Conservation (phyloP, 2,113 vertebrate species). For the Aviceda subcristata region DNA sequence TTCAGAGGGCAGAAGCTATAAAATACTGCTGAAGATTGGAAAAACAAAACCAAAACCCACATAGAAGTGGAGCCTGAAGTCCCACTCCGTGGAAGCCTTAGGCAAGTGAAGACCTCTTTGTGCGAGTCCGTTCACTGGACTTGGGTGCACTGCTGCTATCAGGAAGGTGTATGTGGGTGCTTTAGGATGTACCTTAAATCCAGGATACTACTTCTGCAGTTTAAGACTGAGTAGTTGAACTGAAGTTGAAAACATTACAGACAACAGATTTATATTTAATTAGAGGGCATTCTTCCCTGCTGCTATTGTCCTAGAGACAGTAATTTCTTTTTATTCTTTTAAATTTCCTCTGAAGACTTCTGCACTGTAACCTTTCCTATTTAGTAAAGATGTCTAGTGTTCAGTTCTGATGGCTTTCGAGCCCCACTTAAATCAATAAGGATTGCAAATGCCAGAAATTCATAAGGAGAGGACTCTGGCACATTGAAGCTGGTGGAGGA, state of each 20-base stretch:
- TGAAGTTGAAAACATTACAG: background rate
- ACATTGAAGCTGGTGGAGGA: background rate
- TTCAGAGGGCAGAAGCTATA: slow-evolving; percentile 26
- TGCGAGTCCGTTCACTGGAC: background rate
- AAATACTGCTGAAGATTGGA: background rate
- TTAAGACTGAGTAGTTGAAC: background rate
- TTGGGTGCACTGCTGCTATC: background rate
- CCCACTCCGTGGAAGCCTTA: background rate
- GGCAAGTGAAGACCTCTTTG: background rate
- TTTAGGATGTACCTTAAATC: background rate
- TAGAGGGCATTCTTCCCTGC: background rate
- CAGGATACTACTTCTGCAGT: background rate
- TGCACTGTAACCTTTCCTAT: background rate
- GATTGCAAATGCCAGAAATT: background rate
- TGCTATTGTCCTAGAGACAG: background rate
- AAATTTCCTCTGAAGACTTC: background rate
- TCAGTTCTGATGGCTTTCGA: background rate
- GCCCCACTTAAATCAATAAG: background rate
- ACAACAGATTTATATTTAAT: background rate
- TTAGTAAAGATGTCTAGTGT: background rate
- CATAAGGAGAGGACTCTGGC: background rate
- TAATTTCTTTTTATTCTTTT: background rate
- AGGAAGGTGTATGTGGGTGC: background rate
- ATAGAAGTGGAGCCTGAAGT: background rate
- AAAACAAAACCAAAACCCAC: slow-evolving; percentile 19